Conservation (phyloP, 2,113 vertebrate species). For the Elachura formosa region DNA sequence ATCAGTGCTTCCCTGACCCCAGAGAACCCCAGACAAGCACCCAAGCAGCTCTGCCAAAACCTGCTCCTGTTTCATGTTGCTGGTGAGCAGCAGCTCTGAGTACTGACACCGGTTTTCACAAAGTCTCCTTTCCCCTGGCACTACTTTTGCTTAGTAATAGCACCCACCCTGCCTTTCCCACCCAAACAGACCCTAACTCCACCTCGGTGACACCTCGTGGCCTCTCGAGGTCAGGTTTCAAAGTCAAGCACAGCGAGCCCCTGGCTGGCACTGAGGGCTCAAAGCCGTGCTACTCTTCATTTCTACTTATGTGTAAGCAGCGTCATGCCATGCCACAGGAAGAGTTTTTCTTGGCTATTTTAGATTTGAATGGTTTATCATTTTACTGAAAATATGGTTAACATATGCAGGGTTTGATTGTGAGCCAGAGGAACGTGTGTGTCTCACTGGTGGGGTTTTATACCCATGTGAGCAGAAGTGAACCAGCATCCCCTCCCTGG, state of each 20-base stretch:
- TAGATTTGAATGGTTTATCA: background rate
- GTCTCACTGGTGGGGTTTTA: background rate
- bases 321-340: fast-evolving
- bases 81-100: background rate
- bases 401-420: background rate
- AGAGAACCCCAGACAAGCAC: background rate
- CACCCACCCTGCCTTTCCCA: background rate
- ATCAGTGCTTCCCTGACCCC: background rate
- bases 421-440: background rate
- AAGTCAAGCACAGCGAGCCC: background rate
- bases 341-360: background rate
- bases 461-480: background rate
- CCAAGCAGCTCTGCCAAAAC: background rate
- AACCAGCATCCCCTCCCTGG: background rate
- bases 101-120: background rate
- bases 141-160: background rate
- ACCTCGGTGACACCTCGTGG: fast-evolving
- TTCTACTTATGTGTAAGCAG: background rate
- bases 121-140: background rate
- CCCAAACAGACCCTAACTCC: background rate
- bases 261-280: background rate
- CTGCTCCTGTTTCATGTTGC: background rate
- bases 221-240: background rate
- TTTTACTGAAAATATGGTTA: background rate
- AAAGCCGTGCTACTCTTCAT: background rate